These are phyloP conservation scores for Acanthosoma haemorrhoidale DNA, from an alignment of 2,888 invertebrate genomes.

Conservation along the genomic window DNA sequence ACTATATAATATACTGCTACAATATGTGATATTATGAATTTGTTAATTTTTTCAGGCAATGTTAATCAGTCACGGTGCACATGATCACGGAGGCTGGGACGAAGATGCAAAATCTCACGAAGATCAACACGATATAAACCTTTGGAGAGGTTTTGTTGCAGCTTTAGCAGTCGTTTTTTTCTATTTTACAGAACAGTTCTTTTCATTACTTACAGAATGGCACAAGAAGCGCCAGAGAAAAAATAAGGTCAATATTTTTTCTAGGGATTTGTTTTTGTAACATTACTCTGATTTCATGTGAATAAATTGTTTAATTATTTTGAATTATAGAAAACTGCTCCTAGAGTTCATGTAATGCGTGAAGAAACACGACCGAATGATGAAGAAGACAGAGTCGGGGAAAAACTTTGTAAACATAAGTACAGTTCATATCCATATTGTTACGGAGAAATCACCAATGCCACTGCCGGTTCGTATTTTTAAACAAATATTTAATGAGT, in stretches of 20 bases:
- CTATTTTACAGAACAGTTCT: constrained; percentile 78
- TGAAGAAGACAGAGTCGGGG: constrained; percentile 50
- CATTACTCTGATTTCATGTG: background rate
- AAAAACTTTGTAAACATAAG: constrained; percentile 78
- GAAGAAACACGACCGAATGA: constrained; percentile 53
- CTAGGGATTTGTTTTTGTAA: no score
- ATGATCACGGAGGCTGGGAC: constrained; percentile 42
- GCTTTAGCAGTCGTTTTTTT: constrained; percentile 80
- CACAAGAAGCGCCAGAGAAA: constrained; percentile 66
- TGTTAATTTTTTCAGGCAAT: constrained; percentile 46
- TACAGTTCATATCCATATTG: constrained; percentile 86
- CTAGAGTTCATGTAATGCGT: constrained; percentile 67
- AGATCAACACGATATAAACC: constrained; percentile 60
- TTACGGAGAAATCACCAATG: constrained; percentile 76
- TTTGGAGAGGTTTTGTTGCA: constrained; percentile 81
- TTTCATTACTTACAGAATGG: constrained; percentile 76
- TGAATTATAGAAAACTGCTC: constrained; percentile 46
- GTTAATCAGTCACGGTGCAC: constrained; percentile 46
- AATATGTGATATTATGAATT: background rate
- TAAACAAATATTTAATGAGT: no score
- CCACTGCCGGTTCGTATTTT: constrained; percentile 32
- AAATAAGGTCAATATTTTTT: constrained; percentile 51
- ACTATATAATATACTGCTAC: background rate
- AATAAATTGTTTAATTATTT: background rate
- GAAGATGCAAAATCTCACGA: constrained; percentile 49